These are phyloP conservation scores for Zygogramma bicolorata DNA, from an alignment of 2,888 invertebrate species.

Conservation along the genomic window DNA sequence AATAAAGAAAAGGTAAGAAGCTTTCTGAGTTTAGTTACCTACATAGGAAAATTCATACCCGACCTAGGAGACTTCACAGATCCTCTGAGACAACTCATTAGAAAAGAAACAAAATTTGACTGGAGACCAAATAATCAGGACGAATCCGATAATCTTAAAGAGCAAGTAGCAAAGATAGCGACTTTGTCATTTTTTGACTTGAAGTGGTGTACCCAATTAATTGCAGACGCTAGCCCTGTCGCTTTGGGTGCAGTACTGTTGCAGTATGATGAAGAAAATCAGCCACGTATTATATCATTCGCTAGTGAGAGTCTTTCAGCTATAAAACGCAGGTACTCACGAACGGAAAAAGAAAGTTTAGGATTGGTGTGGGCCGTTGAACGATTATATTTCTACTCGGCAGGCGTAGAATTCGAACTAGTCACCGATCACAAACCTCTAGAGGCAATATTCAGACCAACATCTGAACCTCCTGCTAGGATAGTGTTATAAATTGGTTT, in stretches of 20 bases:
- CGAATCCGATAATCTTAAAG: constrained; percentile 37
- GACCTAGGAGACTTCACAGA: constrained; percentile 34
- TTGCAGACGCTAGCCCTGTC: constrained; percentile 49
- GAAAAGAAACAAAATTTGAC: constrained; percentile 34
- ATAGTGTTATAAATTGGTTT: too few relatives aligned
- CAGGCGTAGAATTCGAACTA: too few relatives aligned
- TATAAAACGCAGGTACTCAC: constrained; percentile 54
- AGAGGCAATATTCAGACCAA: too few relatives aligned
- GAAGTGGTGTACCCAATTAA: constrained; percentile 40
- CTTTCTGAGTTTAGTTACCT: constrained; percentile 44
- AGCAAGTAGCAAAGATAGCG: constrained; percentile 28
- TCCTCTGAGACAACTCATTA: constrained; percentile 30
- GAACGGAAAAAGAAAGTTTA: constrained; percentile 61
- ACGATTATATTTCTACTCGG: too few relatives aligned
- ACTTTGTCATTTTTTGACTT: constrained; percentile 48
- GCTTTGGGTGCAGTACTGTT: constrained; percentile 53
- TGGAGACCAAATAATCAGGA: constrained; percentile 38
- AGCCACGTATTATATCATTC: constrained; percentile 49
- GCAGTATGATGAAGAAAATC: constrained; percentile 44
- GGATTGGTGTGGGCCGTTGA: constrained; percentile 62
- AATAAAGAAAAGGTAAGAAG: constrained; percentile 47
- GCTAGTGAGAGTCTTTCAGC: constrained; percentile 50
- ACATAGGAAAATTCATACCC: constrained; percentile 42
- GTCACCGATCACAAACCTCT: too few relatives aligned
- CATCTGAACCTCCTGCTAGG: too few relatives aligned